Conservation (phyloP, 2,113 vertebrate species). For the Tinamus guttatus region DNA sequence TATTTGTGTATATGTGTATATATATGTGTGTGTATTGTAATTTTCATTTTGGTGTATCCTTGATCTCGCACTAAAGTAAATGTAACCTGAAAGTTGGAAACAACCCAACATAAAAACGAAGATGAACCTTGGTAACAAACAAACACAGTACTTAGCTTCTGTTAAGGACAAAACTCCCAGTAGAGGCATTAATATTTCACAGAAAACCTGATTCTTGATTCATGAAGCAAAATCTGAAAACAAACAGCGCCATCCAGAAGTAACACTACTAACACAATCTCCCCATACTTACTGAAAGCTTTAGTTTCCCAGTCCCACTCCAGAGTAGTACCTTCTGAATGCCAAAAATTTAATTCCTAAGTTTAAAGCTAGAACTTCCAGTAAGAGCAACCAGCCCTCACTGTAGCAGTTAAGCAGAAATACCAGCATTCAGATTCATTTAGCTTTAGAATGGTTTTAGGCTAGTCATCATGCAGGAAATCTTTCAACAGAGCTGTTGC, state of each 20-base stretch:
- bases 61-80: not conserved
- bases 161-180: not conserved
- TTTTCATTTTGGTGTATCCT: rapidly evolving
- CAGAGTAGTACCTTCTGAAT: not conserved
- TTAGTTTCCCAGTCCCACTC: not conserved
- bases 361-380: not conserved
- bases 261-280: not conserved
- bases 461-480: not conserved
- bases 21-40: not conserved
- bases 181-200: not conserved
- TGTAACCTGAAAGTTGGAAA: not conserved
- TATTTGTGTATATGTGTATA: too few relatives aligned
- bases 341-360: not conserved
- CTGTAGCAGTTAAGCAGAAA: not conserved
- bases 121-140: not conserved
- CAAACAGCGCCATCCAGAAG: not conserved
- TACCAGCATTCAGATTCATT: not conserved
- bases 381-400: not conserved
- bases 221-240: not conserved
- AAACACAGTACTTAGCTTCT: not conserved
- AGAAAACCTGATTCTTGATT: not conserved
- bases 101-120: not conserved
- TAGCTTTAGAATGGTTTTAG: not conserved
- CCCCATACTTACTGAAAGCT: not conserved
- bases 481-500: not conserved